Percentiles rank a stretch among this genome's conserved stretches.
Evolutionary conservation across 92 coral and sea anemone species (phyloP).

Genomic region (Galaxea fascicularis): DNA sequence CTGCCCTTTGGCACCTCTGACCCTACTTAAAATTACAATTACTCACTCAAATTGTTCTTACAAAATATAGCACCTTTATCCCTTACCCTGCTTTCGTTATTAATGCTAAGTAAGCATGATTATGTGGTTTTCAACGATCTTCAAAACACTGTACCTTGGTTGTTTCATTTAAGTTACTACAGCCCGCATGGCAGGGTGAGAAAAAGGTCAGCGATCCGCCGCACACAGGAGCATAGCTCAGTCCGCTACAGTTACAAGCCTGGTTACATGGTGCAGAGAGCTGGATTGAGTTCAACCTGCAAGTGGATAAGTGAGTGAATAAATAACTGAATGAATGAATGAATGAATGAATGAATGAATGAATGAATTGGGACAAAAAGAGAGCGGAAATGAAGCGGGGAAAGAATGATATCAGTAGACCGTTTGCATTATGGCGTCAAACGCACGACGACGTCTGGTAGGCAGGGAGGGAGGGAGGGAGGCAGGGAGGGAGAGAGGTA

Average conservation of each 20-base stretch:
- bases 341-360: neutral
- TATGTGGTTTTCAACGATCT: neutral
- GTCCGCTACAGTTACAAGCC: conserved; percentile 59
- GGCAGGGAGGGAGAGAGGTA: neutral
- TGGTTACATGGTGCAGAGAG: conserved; percentile 63
- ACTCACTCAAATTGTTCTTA: no score
- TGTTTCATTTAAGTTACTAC: conserved; percentile 10
- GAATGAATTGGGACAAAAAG: neutral
- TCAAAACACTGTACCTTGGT: conserved; percentile 3
- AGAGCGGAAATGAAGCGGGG: neutral
- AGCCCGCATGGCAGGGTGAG: conserved; percentile 88
- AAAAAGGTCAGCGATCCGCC: conserved; percentile 63
- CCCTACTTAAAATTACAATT: no score
- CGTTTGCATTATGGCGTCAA: no score
- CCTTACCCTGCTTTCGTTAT: no score
- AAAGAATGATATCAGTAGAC: no score
- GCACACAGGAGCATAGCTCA: conserved; percentile 75
- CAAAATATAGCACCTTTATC: no score
- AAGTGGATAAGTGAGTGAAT: neutral
- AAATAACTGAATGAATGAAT: neutral
- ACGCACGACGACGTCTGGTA: no score
- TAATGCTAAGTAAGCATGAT: no score
- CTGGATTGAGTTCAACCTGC: conserved; percentile 43
- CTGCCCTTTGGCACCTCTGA: no score
- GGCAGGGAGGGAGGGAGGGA: neutral